Percentiles rank a stretch among this genome's conserved stretches.
These are phyloP conservation scores for Dolichallabes microphthalmus DNA, from an alignment of 2,113 vertebrate genomes.

Conservation along the genomic window DNA sequence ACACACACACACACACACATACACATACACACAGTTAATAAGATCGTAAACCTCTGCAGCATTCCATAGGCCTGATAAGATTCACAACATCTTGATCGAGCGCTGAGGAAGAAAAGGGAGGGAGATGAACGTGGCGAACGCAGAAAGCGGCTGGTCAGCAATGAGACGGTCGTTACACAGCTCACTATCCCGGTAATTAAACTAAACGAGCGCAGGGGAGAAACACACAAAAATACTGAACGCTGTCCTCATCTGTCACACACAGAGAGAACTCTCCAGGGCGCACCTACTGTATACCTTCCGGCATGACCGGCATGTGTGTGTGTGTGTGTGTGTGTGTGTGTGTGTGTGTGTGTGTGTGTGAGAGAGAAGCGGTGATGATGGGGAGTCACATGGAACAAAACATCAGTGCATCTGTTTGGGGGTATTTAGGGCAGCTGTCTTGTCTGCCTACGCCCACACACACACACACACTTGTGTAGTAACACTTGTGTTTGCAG, in stretches of 20 bases:
- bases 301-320: background rate
- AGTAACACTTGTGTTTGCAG: constrained; percentile 37
- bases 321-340: background rate
- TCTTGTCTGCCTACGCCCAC: background rate
- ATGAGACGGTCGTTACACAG: constrained; percentile 33
- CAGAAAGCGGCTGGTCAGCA: constrained; percentile 41
- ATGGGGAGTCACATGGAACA: constrained; percentile 20
- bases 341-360: constrained; percentile 6
- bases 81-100: background rate
- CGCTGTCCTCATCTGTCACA: background rate
- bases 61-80: background rate
- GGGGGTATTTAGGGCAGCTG: constrained; percentile 42
- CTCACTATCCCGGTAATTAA: constrained; percentile 46
- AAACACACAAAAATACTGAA: background rate
- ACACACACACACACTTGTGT: background rate
- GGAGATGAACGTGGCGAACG: background rate
- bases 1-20: background rate
- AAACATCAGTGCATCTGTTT: constrained; percentile 40
- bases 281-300: background rate
- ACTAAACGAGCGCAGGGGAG: constrained; percentile 19
- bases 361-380: background rate
- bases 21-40: background rate
- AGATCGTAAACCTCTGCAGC: background rate
- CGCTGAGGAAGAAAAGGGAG: background rate
- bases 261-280: background rate